Base-by-base conservation (phyloP, 2,113 vertebrate genomes). In the Phoxinus phoxinus region DNA sequence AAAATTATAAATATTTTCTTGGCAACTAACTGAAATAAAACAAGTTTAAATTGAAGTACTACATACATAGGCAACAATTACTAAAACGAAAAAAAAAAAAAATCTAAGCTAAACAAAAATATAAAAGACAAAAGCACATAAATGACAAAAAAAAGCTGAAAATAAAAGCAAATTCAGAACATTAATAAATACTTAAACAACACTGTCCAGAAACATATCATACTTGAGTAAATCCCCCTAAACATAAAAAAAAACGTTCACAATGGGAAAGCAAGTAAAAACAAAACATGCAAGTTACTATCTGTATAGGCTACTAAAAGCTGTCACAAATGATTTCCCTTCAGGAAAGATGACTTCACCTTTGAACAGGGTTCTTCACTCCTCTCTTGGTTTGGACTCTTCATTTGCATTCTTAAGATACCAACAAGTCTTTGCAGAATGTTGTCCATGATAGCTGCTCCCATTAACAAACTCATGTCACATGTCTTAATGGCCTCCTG, bases 381-480 rank as follows among this genome's bases (percentile, higher is more conserved):
- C n/a, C 84, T 84, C 37, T 83, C 85, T 13, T 88, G 86, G 8
- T 80, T 65, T 5, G 41, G 27, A 13, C 71, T 46, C 35, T 53
- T 88, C 59, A 90, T 87, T 27, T 61, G 74, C 0, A 93, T 88
- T 90, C 96, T 96, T 81, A 99, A 93, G 56, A 96, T 72, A 0
- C 53, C 67, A 1, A 95, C 93, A 0, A 97, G 81, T 23, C 90
- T 94, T 63, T 93, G 91, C 48, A 99, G 93, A 67, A 94, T 83
- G 85, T 97, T 89, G 6, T 94, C 96, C 86, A 96, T 89, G 72
- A 99, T 92, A 79, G 96, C 87, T 0, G 96, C 95, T 4, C 98
- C 97, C 96, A 99, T 96, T 12, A 99, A 94, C 82, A 98, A 93
- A 59, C 96, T 96, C 96, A 98, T 92, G 92, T 99, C 97, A 67